Conservation (phyloP, 2,797 vertebrate genomes). For the Coluber constrictor region DNA sequence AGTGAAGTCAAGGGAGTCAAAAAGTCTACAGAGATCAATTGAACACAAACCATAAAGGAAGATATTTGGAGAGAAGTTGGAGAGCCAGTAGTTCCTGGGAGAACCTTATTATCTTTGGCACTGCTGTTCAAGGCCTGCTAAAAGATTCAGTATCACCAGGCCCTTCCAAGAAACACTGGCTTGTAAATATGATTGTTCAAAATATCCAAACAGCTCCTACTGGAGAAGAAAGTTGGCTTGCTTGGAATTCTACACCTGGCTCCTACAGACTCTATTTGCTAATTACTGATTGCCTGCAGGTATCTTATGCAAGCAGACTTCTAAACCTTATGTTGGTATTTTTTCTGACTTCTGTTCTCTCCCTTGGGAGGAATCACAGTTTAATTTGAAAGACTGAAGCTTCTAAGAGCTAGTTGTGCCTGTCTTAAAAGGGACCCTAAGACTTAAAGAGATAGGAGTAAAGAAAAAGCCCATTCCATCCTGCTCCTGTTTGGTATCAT, state of each 20-base stretch:
- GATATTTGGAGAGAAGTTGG: neutral
- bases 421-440: neutral
- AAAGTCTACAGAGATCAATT: neutral
- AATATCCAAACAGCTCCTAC: neutral
- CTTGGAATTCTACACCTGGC: neutral
- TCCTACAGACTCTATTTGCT: neutral
- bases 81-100: neutral
- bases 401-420: neutral
- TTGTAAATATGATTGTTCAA: neutral
- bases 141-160: neutral
- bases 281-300: neutral
- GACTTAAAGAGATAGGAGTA: neutral
- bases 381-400: neutral
- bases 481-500: neutral
- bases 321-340: neutral
- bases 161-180: neutral
- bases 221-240: neutral
- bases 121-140: neutral
- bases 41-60: neutral
- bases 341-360: neutral
- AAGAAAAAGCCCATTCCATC: neutral
- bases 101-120: neutral
- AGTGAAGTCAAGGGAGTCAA: neutral
- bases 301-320: neutral
- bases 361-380: neutral